Conservation (phyloP, 2,113 vertebrate genomes). For the Petrocephalus zakoni region DNA sequence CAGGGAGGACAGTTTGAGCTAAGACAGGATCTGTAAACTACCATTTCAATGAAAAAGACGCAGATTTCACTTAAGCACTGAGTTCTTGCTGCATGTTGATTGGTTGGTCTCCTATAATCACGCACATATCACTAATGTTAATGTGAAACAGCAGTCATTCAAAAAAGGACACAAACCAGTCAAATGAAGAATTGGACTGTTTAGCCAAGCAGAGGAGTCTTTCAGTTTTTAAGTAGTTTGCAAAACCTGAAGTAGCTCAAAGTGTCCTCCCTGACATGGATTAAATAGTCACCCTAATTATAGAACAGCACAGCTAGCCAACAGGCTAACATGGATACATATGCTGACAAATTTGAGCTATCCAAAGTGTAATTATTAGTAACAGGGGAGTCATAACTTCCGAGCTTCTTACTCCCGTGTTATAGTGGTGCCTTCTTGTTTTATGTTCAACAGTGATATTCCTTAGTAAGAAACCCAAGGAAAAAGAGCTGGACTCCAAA, state of each 20-base stretch:
- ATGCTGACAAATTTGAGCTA: not conserved
- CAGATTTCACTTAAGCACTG: not conserved
- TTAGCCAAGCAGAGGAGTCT: not conserved
- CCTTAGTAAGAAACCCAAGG: constrained; percentile 77
- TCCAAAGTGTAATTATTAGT: not conserved
- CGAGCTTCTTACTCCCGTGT: not conserved
- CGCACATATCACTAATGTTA: not conserved
- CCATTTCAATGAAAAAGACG: not conserved
- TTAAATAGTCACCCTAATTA: not conserved
- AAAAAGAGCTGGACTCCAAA: constrained; percentile 74
- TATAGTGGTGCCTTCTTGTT: not conserved
- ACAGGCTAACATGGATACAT: not conserved
- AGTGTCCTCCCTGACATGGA: not conserved
- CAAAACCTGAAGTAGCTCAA: not conserved
- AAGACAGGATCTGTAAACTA: not conserved
- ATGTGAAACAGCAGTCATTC: not conserved
- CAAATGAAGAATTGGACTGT: not conserved
- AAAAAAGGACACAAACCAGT: not conserved
- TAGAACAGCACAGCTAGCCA: not conserved
- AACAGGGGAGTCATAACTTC: not conserved
- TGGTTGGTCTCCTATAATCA: not conserved
- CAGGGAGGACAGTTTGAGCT: not conserved
- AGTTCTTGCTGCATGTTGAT: not conserved
- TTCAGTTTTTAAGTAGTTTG: too few relatives aligned
- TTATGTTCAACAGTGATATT: constrained; percentile 65